Conservation (phyloP, 1,140 invertebrate species). For the Zaprionus inermis region DNA sequence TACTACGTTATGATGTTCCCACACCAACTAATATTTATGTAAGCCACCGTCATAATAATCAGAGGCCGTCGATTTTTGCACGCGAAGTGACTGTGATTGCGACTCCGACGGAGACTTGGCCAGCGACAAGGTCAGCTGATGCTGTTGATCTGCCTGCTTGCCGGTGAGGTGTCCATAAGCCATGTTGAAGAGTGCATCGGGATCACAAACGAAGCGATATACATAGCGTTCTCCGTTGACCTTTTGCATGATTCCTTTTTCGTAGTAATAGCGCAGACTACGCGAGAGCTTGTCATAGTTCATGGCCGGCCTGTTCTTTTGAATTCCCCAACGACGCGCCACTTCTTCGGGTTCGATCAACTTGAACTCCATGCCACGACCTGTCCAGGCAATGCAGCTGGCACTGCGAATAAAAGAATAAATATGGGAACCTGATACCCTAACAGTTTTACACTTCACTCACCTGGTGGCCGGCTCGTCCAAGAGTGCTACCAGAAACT, state of each 20-base stretch:
- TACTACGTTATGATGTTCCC: slow-evolving; percentile 41
- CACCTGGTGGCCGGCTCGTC: slow-evolving; percentile 89
- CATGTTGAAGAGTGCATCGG: slow-evolving; percentile 96
- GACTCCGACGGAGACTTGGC: slow-evolving; percentile 59
- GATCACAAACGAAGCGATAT: slow-evolving; percentile 98
- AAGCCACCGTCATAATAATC: slow-evolving; percentile 69
- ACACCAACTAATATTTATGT: slow-evolving; percentile 70
- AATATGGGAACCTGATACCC: not conserved
- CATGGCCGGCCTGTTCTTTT: slow-evolving; percentile 97
- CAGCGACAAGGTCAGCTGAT: slow-evolving; percentile 65
- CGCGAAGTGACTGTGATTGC: slow-evolving; percentile 58
- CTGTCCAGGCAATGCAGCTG: slow-evolving; percentile 97
- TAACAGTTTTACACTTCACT: not conserved
- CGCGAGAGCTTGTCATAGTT: slow-evolving; percentile 98
- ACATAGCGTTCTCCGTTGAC: slow-evolving; percentile 98
- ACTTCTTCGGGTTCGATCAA: slow-evolving; percentile 97
- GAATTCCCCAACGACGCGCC: slow-evolving; percentile 92
- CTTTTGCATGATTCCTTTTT: slow-evolving; percentile 99
- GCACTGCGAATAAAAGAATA: slow-evolving; percentile 86
- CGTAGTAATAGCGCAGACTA: slow-evolving; percentile 97
- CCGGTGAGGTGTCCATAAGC: slow-evolving; percentile 85
- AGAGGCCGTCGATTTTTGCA: slow-evolving; percentile 52
- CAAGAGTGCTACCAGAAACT: slow-evolving; percentile 95
- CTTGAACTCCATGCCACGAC: slow-evolving; percentile 97
- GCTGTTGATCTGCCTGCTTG: slow-evolving; percentile 61